Conservation (phyloP, 2,113 vertebrate genomes). For the Semicossyphus pulcher region DNA sequence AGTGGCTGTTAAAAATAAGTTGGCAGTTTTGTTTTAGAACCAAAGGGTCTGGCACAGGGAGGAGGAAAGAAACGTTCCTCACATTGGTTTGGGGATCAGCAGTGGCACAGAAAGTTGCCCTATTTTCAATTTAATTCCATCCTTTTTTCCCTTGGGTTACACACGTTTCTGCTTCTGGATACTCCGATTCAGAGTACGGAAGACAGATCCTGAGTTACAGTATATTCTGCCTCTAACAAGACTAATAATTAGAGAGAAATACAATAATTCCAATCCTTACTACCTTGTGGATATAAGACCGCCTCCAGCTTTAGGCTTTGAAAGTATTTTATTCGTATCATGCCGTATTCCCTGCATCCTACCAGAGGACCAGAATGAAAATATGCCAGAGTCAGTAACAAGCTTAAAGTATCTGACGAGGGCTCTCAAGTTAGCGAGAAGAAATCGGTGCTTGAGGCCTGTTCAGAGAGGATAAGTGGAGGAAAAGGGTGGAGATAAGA, state of each 20-base stretch:
- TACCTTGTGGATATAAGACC: neutral
- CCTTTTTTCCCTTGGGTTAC: constrained; percentile 7
- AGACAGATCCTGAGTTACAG: neutral
- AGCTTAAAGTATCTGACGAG: neutral
- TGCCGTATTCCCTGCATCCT: neutral
- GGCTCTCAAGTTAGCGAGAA: neutral
- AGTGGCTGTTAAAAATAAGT: constrained; percentile 19
- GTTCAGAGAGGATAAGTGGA: neutral
- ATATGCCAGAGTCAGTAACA: neutral
- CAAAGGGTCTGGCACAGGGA: constrained; percentile 27
- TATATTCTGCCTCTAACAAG: constrained; percentile 41
- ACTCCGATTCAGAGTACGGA: constrained; percentile 2
- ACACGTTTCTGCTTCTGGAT: neutral
- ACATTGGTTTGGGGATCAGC: constrained; percentile 16
- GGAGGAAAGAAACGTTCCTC: neutral
- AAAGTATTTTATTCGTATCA: neutral
- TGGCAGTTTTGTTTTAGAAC: constrained; percentile 34
- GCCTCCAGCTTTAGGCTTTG: neutral
- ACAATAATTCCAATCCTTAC: constrained; percentile 8
- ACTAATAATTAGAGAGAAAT: constrained; percentile 32
- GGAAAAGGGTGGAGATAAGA: too few species aligned
- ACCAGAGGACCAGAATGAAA: constrained; percentile 6
- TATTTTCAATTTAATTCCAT: constrained; percentile 36
- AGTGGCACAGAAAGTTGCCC: constrained; percentile 4
- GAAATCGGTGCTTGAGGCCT: neutral